Evolutionary conservation across 1,140 invertebrate species (phyloP), one percentile per base, ranked within the genome.

Genomic region (Rhopalosiphum padi): DNA sequence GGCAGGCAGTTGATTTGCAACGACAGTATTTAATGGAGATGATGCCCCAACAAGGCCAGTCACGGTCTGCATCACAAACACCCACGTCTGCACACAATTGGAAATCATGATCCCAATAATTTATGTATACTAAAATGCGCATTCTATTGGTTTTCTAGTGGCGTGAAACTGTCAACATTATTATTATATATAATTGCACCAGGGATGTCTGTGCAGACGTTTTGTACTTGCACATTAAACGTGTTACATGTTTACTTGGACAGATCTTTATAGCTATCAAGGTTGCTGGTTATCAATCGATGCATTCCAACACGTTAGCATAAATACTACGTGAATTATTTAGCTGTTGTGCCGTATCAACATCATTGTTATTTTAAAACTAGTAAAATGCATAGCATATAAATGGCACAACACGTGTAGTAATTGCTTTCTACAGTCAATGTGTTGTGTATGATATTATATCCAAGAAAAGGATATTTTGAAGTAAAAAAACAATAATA

Each of bases 11-110:
- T 30, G 98, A 99, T 95, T 95, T 99, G 85, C 99, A 99, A 95
- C 96, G 98, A 87, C 98, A 99, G 96, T 99, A 99, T 96, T 96
- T 99, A 94, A 96, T 99, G 48, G 98, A 99, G 95, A 99, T 99
- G 98, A 99, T 99, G 94, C 98, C 98, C 43, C 92, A 94, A 35
- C 93, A 93, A 30, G 37, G 85, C n/a, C 89, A 89, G 21, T 94
- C 93, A 4, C 87, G 93, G 46, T 94, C 93, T 83, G 46, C 91
- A 53, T 93, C 91, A 41, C 93, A 94, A 55, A 90, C 87, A 25
- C 93, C 86, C 37, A 90, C 93, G 5, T 90, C 85, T n/a, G 87
- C 89, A 21, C 87, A 94, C 48, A 94, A 94, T 85, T 94, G 93
- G 93, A 94, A 94, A 51, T 90, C 93, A 83, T 94, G 93, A 94